Conservation (phyloP, 1,140 invertebrate genomes). For the Dendroctonus valens region DNA sequence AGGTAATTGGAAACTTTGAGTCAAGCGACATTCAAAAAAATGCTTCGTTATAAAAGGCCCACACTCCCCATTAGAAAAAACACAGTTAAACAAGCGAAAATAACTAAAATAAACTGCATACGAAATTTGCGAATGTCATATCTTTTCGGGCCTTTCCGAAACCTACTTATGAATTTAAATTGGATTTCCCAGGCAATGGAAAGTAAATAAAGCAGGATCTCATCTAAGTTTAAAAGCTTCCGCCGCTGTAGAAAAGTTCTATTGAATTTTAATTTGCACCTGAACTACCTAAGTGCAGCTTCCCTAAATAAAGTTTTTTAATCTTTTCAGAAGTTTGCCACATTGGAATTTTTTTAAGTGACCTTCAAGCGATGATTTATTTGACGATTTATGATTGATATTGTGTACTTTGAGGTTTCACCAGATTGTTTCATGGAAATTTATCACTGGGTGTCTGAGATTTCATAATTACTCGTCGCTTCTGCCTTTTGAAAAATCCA, state of each 20-base stretch:
- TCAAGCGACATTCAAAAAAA: neutral
- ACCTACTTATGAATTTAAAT: constrained; percentile 21
- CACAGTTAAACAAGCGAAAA: neutral
- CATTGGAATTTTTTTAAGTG: constrained; percentile 3
- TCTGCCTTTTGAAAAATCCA: no score
- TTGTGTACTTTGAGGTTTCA: no score
- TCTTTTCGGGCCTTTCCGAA: neutral
- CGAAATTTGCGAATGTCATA: neutral
- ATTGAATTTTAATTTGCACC: constrained; percentile 31
- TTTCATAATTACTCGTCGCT: neutral
- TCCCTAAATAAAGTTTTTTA: constrained; percentile 26
- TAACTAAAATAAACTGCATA: neutral
- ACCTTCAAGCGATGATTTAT: no score
- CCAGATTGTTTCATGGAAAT: neutral
- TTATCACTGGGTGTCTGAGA: neutral
- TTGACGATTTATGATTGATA: no score
- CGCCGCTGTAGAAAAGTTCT: constrained; percentile 18
- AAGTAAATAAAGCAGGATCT: constrained; percentile 20
- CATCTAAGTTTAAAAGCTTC: constrained; percentile 25
- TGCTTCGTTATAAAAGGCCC: neutral
- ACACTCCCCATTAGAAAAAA: neutral
- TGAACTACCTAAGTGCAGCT: constrained; percentile 23
- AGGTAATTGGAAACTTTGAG: constrained; percentile 1
- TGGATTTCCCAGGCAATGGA: constrained; percentile 9
- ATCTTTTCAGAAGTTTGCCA: constrained; percentile 19